Evolutionary conservation across 2,888 invertebrate genomes (phyloP), one percentile per base, ranked within the genome.

Genomic region (Gisinianus flammeolus): DNA sequence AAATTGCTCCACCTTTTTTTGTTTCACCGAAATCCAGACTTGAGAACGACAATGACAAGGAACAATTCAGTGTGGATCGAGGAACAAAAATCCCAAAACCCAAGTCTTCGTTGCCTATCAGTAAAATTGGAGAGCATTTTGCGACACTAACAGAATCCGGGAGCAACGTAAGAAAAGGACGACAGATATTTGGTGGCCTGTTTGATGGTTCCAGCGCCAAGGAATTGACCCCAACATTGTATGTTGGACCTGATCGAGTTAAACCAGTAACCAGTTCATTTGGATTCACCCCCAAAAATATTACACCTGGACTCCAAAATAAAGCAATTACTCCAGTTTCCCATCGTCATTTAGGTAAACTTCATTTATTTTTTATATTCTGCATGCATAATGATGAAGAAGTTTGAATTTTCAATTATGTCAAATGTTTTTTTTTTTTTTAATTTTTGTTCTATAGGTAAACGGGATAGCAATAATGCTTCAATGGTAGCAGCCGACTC

Each of bases 301-400:
- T 22, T 12, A 8, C n/a, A 24, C 12, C 33, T 22, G 12, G 26
- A 31, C 19, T 22, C 44, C 1, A 2, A 12, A 24, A 12, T 30
- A 26, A 54, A 31, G 22, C 30, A 64, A 77, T 64, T n/a, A 71
- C 52, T 66, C 77, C 72, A 5, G 66, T 72, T 3, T 62, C 72
- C n/a, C 31, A 44, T 31, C 71, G 71, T 8, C 77, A 77, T 66
- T 28, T 77, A n/a, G 77, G 77, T 77, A 66, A 58, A 12, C 24
- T 10, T 56, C 5, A 6, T 19, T 66, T 56, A 12, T 22, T 56
- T 56, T 12, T 35, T 8, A 5, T 35, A 35, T 12, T 35, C 5
- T 12, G 35, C 12, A 35, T 8, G 35, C 12, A 8, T 35, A 35
- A 35, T 6, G 5, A 26, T 66, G 28, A 24, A 12, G 16, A 5